Percentiles rank a stretch among this genome's conserved stretches.
Evolutionary conservation across 2,113 vertebrate species (phyloP).

Genomic region (Xyliphius kryptos): DNA sequence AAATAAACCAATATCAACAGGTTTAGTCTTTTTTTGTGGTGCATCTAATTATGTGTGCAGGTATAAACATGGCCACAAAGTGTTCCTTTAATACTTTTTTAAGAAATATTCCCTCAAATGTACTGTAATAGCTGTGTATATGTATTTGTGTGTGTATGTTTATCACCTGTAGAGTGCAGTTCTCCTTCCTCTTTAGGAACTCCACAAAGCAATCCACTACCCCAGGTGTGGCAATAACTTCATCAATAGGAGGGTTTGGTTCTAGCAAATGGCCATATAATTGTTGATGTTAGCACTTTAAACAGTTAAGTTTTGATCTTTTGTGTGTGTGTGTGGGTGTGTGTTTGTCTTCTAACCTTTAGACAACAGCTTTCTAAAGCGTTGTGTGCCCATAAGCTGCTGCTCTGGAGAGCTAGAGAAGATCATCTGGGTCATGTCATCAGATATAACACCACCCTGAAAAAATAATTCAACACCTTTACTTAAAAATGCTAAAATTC

Average conservation of each 20-base stretch:
- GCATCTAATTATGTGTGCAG: too few species aligned
- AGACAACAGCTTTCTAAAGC: slow-evolving; percentile 93
- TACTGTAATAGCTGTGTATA: too few species aligned
- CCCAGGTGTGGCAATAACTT: slow-evolving; percentile 90
- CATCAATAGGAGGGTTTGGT: slow-evolving; percentile 95
- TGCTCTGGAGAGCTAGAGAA: slow-evolving; percentile 91
- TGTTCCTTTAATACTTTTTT: too few species aligned
- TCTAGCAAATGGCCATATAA: slow-evolving; percentile 62
- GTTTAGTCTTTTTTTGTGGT: too few species aligned
- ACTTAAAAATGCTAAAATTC: too few species aligned
- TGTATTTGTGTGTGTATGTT: neutral
- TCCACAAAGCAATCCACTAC: slow-evolving; percentile 96
- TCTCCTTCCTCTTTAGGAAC: slow-evolving; percentile 93
- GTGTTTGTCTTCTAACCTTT: slow-evolving; percentile 70
- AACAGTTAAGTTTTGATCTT: neutral
- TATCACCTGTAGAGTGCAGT: slow-evolving; percentile 97
- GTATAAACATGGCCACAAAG: too few species aligned
- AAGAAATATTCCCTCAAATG: too few species aligned
- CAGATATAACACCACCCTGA: slow-evolving; percentile 80
- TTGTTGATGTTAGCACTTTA: neutral
- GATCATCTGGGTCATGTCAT: slow-evolving; percentile 98
- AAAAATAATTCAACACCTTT: too few species aligned
- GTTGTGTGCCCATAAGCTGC: slow-evolving; percentile 94
- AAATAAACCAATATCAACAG: too few species aligned
- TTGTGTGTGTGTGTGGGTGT: neutral